phyloP scores from a whole-genome alignment of 2,113 vertebrate species.

The Psophia crepitans region DNA sequence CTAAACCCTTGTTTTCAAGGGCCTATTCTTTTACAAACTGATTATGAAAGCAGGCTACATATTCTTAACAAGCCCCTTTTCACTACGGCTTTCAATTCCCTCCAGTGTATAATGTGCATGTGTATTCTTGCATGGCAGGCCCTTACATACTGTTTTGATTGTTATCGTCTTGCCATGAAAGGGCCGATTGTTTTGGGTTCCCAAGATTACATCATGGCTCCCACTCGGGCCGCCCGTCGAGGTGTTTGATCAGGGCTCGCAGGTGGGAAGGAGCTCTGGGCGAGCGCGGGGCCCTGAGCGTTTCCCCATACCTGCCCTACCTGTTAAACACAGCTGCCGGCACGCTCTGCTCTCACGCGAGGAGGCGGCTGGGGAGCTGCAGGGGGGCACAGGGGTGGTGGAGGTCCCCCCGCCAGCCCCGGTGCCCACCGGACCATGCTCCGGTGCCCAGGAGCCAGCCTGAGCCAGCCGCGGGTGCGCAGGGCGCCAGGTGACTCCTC shows the following conservation, averaged over 20 bases:
- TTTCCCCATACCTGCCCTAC: constrained; percentile 59
- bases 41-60: constrained; percentile 53
- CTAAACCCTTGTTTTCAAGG: constrained; percentile 61
- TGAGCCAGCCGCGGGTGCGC: accelerated
- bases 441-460: too few species aligned
- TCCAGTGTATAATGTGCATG: constrained; percentile 59
- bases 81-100: constrained; percentile 45
- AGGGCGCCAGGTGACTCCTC: background rate
- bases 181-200: constrained; percentile 70
- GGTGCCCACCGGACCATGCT: accelerated
- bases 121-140: constrained; percentile 75
- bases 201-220: constrained; percentile 65
- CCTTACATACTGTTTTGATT: constrained; percentile 74
- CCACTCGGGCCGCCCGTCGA: constrained; percentile 63
- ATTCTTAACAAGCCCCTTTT: constrained; percentile 67
- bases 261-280: constrained; percentile 73
- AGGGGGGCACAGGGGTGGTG: background rate
- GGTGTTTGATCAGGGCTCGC: constrained; percentile 70
- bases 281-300: constrained; percentile 8
- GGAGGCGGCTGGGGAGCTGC: background rate
- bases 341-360: background rate
- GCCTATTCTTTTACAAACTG: constrained; percentile 46
- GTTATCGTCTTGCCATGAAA: constrained; percentile 74
- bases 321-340: constrained; percentile 22
- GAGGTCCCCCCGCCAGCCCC: accelerated